Evolutionary conservation across 2,113 vertebrate genomes (phyloP), one percentile per base, ranked within the genome.

Genomic region (Calcarius ornatus): DNA sequence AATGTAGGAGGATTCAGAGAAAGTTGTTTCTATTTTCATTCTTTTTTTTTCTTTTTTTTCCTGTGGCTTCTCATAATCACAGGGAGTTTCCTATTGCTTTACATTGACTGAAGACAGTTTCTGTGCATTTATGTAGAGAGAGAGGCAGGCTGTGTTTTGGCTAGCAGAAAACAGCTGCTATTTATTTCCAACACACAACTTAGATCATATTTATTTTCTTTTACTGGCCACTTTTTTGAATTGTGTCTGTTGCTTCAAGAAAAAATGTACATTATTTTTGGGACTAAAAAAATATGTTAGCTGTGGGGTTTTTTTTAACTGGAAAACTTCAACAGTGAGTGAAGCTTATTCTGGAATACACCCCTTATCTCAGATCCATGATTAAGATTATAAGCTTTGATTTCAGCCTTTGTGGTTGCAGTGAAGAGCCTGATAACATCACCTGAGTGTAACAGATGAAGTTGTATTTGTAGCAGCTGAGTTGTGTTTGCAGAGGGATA

Each of bases 391-490:
- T 45, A 53, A 90, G 15, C 38, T 88, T 77, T 51, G 15, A 42
- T 94, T 96, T 92, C 40, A 81, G 40, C 43, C 8, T 90, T 81
- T 83, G 53, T 82, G 63, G 33, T 64, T 94, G 28, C 64, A 70
- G 0, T 42, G 40, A 92, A 78, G 59, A 88, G 37, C 28, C 81
- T 60, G 68, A 78, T 78, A 71, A 30, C 21, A 57, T 72, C 47
- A 61, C 7, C 30, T n/a, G 31, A 83, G 14, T 37, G 27, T 60
- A 78, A 75, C 30, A 78, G 51, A 20, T 38, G 43, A 94, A 73
- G 25, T 16, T 77, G 56, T 12, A 6, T 77, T 77, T 70, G 48
- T 77, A 48, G 50, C 18, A 77, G 31, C 43, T 43, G 40, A 8
- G 4, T 43, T 77, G 10, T 57, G 33, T 81, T 83, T 87, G 54